Evolutionary conservation across 2,797 vertebrate genomes (phyloP).

Genomic region (Varecia variegata): DNA sequence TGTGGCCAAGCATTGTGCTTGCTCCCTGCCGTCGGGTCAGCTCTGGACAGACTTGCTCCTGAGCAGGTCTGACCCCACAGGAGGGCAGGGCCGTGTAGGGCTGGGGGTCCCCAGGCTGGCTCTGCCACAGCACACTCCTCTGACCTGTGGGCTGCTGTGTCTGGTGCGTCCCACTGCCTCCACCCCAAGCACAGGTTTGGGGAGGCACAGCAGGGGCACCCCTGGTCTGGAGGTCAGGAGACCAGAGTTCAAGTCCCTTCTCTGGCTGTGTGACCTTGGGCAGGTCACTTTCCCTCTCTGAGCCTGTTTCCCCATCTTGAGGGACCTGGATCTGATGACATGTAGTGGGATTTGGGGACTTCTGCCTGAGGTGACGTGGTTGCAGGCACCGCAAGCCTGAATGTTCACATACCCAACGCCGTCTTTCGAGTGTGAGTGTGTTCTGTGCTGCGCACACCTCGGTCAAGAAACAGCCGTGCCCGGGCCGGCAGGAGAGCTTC

Average conservation of each 20-base stretch:
- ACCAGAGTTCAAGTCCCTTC: not conserved
- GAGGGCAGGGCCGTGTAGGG: too few relatives aligned
- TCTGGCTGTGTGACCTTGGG: not conserved
- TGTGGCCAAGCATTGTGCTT: not conserved
- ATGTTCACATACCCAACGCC: rapidly evolving
- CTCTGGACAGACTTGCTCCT: not conserved
- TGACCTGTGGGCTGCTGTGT: not conserved
- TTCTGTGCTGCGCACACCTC: conserved; percentile 41
- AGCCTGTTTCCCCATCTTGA: not conserved
- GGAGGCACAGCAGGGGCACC: too few relatives aligned
- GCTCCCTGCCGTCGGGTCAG: not conserved
- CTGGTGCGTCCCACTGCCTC: not conserved
- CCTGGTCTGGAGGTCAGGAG: not conserved
- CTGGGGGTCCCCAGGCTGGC: not conserved
- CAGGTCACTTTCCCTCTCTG: not conserved
- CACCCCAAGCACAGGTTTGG: not conserved
- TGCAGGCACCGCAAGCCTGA: not conserved
- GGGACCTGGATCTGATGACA: not conserved
- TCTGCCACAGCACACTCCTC: rapidly evolving
- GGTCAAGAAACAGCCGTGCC: conserved; percentile 42
- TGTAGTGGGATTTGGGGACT: not conserved
- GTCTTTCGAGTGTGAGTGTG: not conserved
- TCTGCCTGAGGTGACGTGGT: not conserved
- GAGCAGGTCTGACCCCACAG: not conserved
- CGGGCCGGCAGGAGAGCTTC: conserved; percentile 66